phyloP scores from a whole-genome alignment of 2,888 invertebrate genomes.

The Hydropsyche betteni region DNA sequence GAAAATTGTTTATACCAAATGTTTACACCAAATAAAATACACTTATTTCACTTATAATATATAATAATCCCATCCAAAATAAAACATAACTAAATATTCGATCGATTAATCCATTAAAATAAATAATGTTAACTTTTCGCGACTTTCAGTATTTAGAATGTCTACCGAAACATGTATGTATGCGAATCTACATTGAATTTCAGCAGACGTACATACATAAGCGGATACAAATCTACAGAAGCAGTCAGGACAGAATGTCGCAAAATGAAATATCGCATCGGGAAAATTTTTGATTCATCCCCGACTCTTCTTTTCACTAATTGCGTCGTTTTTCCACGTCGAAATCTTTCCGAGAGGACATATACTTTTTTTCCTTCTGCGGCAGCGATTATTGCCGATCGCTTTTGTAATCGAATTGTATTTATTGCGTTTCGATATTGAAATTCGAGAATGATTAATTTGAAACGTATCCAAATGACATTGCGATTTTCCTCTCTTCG shows the following conservation, averaged over 20 bases:
- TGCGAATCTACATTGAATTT: too few relatives aligned
- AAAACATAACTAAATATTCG: too few relatives aligned
- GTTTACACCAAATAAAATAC: too few relatives aligned
- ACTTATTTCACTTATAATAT: too few relatives aligned
- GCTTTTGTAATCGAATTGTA: constrained; percentile 6
- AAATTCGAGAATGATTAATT: constrained; percentile 16
- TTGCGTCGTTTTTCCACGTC: not conserved
- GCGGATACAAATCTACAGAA: too few relatives aligned
- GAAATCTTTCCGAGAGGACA: not conserved
- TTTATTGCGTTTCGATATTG: not conserved
- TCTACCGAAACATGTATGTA: too few relatives aligned
- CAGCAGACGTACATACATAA: too few relatives aligned
- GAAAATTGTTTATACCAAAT: too few relatives aligned
- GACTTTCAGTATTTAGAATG: too few relatives aligned
- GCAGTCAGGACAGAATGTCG: not conserved
- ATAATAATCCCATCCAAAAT: too few relatives aligned
- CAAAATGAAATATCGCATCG: constrained; percentile 20
- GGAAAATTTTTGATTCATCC: constrained; percentile 14
- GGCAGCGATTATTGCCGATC: not conserved
- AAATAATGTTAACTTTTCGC: too few relatives aligned
- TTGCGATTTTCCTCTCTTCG: not conserved
- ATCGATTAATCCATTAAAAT: too few relatives aligned
- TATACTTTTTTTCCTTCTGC: not conserved
- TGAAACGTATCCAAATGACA: not conserved
- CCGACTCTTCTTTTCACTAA: not conserved